These are phyloP conservation scores for Staurois parvus DNA, from an alignment of 2,797 vertebrate genomes.

Conservation along the genomic window DNA sequence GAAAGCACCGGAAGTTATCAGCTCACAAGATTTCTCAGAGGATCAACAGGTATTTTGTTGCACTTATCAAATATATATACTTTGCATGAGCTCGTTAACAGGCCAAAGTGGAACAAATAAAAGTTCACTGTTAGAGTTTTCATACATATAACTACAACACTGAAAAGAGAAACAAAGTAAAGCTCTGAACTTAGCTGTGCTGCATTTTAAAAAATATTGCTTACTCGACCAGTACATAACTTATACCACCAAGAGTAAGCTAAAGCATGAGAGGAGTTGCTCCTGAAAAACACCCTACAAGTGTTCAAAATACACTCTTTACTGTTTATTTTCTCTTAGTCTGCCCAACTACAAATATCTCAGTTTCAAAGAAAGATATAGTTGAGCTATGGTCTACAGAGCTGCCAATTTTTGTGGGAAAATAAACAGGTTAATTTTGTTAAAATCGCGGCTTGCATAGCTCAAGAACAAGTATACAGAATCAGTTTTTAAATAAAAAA, in stretches of 20 bases:
- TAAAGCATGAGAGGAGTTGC: constrained; percentile 33
- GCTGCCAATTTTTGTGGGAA: constrained; percentile 50
- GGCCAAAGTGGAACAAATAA: too few relatives aligned
- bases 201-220: constrained; percentile 9
- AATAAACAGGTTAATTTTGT: constrained; percentile 56
- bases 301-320: constrained; percentile 40
- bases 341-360: constrained; percentile 44
- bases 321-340: constrained; percentile 52
- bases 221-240: constrained; percentile 1
- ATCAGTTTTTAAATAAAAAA: constrained; percentile 22
- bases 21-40: too few relatives aligned
- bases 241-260: constrained; percentile 22
- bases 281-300: constrained; percentile 30
- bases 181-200: neutral
- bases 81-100: too few relatives aligned
- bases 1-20: too few relatives aligned
- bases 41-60: too few relatives aligned
- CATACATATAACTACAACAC: neutral
- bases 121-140: neutral
- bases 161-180: neutral
- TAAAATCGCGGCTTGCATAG: constrained; percentile 46
- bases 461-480: constrained; percentile 32
- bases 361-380: constrained; percentile 43
- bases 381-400: constrained; percentile 18
- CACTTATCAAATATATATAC: too few relatives aligned